phyloP scores from a whole-genome alignment of 2,113 vertebrate species.

The Etheostoma spectabile region DNA sequence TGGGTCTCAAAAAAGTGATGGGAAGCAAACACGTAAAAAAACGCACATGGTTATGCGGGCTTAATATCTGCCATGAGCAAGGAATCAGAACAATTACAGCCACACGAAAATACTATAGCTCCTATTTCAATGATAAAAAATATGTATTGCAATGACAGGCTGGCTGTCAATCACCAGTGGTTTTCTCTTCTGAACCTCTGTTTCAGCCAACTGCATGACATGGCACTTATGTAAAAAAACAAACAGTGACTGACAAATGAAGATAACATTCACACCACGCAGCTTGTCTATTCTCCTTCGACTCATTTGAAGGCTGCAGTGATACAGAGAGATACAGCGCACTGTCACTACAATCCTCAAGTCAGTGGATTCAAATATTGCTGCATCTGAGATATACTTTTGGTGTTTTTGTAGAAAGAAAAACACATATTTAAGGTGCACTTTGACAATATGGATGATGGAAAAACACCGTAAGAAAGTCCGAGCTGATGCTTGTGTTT shows the following conservation, averaged over 20 bases:
- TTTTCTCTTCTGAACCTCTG: constrained; percentile 20
- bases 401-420: constrained; percentile 60
- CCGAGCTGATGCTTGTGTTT: constrained; percentile 19
- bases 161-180: constrained; percentile 22
- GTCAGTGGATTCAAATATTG: constrained; percentile 38
- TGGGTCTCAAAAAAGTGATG: constrained; percentile 68
- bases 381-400: constrained; percentile 52
- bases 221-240: constrained; percentile 76
- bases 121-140: constrained; percentile 61
- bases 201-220: constrained; percentile 65
- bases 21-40: constrained; percentile 61
- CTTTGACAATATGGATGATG: constrained; percentile 5
- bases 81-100: constrained; percentile 65
- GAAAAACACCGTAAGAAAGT: constrained; percentile 13
- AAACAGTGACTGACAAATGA: constrained; percentile 54
- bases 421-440: constrained; percentile 58
- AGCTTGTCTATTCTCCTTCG: constrained; percentile 21
- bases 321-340: constrained; percentile 32
- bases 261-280: constrained; percentile 64
- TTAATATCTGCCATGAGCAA: constrained; percentile 70
- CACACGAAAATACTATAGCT: constrained; percentile 72
- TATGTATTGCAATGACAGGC: constrained; percentile 57
- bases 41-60: constrained; percentile 59
- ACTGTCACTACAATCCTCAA: constrained; percentile 42
- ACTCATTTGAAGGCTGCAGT: constrained; percentile 45